Evolutionary conservation across 2,888 invertebrate genomes (phyloP).

Genomic region (Scrobipalpa costella): DNA sequence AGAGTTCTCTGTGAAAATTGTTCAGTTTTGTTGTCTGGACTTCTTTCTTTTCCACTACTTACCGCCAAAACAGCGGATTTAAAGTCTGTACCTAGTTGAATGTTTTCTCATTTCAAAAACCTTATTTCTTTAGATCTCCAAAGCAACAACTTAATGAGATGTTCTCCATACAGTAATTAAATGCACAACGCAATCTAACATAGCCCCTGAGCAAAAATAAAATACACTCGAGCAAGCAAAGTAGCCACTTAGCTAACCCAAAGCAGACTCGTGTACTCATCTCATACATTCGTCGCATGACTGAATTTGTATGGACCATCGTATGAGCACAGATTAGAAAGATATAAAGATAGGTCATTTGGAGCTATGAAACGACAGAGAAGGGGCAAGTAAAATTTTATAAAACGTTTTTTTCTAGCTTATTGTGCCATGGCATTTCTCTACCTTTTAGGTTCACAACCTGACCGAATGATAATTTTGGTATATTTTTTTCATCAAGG

Average conservation of each 20-base stretch:
- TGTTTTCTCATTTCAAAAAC: not conserved
- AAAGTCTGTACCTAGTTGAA: too few relatives aligned
- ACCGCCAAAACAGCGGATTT: too few relatives aligned
- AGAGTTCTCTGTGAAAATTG: too few relatives aligned
- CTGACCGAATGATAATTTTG: too few relatives aligned
- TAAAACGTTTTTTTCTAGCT: too few relatives aligned
- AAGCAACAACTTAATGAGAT: constrained; percentile 12
- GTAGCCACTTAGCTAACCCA: constrained; percentile 53
- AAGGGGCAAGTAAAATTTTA: not conserved
- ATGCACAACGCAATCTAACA: constrained; percentile 20
- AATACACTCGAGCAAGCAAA: constrained; percentile 44
- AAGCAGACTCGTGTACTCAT: constrained; percentile 48
- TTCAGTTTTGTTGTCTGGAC: too few relatives aligned
- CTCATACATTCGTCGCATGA: constrained; percentile 60
- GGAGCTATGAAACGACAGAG: not conserved
- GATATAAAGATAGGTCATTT: not conserved
- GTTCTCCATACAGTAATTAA: constrained; percentile 15
- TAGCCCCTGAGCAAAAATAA: constrained; percentile 34
- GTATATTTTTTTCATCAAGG: too few relatives aligned
- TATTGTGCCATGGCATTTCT: too few relatives aligned
- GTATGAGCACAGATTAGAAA: constrained; percentile 35
- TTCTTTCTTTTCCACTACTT: too few relatives aligned
- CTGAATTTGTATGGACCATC: constrained; percentile 64
- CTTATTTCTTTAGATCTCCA: not conserved
- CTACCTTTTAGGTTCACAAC: too few relatives aligned